Base-by-base conservation (phyloP, 2,113 vertebrate species). In the Papio anubis region DNA sequence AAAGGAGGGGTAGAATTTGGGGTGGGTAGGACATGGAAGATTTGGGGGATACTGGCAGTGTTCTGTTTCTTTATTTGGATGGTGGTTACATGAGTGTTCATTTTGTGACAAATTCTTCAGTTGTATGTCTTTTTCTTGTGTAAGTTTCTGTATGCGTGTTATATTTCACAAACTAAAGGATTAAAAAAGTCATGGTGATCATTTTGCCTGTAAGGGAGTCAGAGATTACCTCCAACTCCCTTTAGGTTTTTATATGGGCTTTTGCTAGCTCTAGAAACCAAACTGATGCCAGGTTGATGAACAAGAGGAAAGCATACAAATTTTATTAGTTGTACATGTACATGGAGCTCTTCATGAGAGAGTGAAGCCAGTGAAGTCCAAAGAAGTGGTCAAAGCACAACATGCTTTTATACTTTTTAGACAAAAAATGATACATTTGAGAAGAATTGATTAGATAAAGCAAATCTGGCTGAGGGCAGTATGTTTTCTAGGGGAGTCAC, bases 71-170 rank as follows among this genome's bases (percentile, higher is more conserved):
- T 30, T 81, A 70, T 38, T 30, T 94, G 79, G 48, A 78, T 30
- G 38, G 10, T 89, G 30, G 61, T 93, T 93, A 93, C 2, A n/a
- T 55, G 72, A 21, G 11, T 78, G 27, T 85, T 88, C 6, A 52
- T 93, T 85, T 80, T 68, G 61, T 17, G 16, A 93, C 80, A 79
- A 73, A 88, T 76, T 90, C 6, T 88, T 95, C 16, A 85, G 55
- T 45, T 80, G 35, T n/a, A 50, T 32, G 38, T 64, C 3, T 81
- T 61, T 75, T 25, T 59, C 82, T 75, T 70, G 32, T 81, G 57
- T 12, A 88, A 27, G 81, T 95, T 95, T 96, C n/a, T 64, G 8
- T 72, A 50, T 52, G 8, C n/a, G 0, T 94, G 45, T 8, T 94
- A 57, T 32, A 82, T 90, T 79, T 88, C 20, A 81, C n/a, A 90